Base-by-base conservation (phyloP, 2,113 vertebrate genomes). In the Scomber colias region DNA sequence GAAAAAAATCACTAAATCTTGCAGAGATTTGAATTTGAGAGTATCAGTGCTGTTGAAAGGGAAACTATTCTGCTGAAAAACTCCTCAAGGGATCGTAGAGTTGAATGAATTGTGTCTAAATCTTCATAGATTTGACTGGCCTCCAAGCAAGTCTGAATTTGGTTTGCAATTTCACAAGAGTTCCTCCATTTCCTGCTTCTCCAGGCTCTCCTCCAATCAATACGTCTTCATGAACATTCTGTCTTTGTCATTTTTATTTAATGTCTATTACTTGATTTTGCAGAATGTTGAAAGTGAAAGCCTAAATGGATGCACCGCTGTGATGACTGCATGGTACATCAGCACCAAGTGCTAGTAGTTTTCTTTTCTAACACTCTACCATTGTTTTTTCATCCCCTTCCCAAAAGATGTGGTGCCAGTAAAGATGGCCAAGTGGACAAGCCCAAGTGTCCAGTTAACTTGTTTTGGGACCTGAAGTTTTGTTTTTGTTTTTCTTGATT, bases 231-330 rank as follows among this genome's bases (percentile, higher is more conserved):
- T 49, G 48, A 49, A 24, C 5, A 31, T 27, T 49, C 5, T 4
- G 19, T 17, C 27, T 3, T 17, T 11, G 12, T 21, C 19, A n/a
- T 11, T 44, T 24, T 14, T 0, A 71, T 30, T 11, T 3, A n/a
- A 46, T 44, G 13, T 45, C 21, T 19, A 40, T 16, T 13, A 59
- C 46, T 60, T 24, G 54, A 57, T 65, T 40, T 7, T 7, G 35
- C 51, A 17, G 54, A n/a, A 59, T 13, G 35, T 30, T 13, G 62
- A 56, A 79, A 45, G 24, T 67, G 16, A 4, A 56, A 77, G 66
- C 27, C 44, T 24, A 17, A 61, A 79, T 40, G 14, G 40, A 71
- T 81, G 44, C 65, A 57, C 13, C 24, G 24, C 24, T 27, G 2
- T 27, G 24, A 3, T 27, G 24, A 2, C 24, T 2, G 24, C 24